Percentiles rank a stretch among this genome's conserved stretches.
Evolutionary conservation across 2,113 vertebrate species (phyloP).

Genomic region (Gorsachius goisagi): DNA sequence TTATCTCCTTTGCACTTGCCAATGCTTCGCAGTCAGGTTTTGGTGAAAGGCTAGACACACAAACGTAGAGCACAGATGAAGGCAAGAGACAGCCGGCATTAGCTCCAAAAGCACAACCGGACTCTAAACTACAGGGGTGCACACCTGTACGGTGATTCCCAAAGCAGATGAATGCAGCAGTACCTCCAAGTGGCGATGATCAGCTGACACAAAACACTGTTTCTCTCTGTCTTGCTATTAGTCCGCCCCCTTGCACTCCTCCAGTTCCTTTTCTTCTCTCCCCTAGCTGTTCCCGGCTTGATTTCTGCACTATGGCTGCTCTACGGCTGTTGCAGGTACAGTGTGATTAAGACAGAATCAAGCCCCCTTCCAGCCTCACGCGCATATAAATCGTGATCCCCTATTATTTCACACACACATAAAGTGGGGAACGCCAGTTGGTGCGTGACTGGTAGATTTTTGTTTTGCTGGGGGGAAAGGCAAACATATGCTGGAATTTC

Average conservation of each 20-base stretch:
- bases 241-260: background rate
- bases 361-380: background rate
- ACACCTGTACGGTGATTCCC: background rate
- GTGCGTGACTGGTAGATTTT: background rate
- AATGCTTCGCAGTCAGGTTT: background rate
- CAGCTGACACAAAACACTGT: background rate
- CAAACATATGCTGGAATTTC: background rate
- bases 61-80: background rate
- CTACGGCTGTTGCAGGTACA: background rate
- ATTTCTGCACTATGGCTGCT: background rate
- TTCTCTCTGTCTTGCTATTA: background rate
- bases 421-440: accelerated
- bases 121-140: background rate
- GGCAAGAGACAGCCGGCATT: background rate
- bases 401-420: background rate
- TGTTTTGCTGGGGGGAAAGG: background rate
- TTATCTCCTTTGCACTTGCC: background rate
- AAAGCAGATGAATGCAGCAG: accelerated
- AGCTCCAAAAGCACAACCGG: background rate
- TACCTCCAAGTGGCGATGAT: background rate
- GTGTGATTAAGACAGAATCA: background rate
- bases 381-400: background rate
- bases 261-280: background rate
- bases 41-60: background rate
- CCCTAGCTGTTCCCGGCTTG: background rate